phyloP scores from a whole-genome alignment of 2,113 vertebrate species.

The Pogonocichla stellata region DNA sequence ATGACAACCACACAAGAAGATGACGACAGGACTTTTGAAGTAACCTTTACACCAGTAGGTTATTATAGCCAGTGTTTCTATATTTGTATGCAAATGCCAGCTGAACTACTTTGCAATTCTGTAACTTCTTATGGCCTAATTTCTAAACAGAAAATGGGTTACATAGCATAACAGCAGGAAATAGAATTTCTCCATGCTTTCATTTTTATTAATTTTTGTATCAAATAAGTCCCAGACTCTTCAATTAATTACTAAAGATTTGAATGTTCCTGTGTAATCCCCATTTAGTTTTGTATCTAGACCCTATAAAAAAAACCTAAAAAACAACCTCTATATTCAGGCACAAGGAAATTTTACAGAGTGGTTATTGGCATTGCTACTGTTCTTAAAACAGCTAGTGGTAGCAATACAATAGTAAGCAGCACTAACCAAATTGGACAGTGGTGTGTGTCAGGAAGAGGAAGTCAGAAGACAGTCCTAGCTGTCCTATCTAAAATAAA shows the following conservation, averaged over 20 bases:
- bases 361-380: not conserved
- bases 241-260: not conserved
- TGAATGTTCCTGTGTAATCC: not conserved
- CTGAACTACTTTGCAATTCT: not conserved
- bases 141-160: not conserved
- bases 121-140: not conserved
- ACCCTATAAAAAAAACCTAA: not conserved
- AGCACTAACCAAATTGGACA: not conserved
- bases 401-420: not conserved
- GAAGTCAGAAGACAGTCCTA: not conserved
- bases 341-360: not conserved
- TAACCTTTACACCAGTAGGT: not conserved
- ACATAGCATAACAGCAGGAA: not conserved
- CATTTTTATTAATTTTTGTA: not conserved
- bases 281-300: not conserved
- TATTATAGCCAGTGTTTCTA: not conserved
- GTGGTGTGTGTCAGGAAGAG: not conserved
- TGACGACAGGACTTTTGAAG: not conserved
- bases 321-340: not conserved
- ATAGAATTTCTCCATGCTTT: not conserved
- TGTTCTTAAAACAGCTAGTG: not conserved
- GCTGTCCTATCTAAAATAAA: not conserved
- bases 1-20: not conserved
- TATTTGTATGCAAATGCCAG: not conserved
- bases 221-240: not conserved